Evolutionary conservation across 1,140 invertebrate species (phyloP).

Genomic region (Samia ricini): DNA sequence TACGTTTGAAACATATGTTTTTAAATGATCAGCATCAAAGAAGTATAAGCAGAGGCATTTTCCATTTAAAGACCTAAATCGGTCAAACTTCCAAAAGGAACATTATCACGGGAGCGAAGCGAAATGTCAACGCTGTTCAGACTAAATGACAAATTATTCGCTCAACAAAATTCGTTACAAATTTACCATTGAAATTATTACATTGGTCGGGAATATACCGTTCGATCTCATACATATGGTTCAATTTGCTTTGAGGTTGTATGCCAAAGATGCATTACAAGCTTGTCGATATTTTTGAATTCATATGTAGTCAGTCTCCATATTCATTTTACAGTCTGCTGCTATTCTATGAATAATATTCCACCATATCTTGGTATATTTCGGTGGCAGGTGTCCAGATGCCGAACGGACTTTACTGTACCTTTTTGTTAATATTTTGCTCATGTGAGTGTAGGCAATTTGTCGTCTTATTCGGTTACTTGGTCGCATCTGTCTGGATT

Average conservation of each 20-base stretch:
- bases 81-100: slow-evolving; percentile 19
- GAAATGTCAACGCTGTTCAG: slow-evolving; percentile 55
- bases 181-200: neutral
- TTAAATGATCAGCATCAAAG: neutral
- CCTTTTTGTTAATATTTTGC: neutral
- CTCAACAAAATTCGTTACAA: slow-evolving; percentile 37
- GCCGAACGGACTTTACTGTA: slow-evolving; percentile 29
- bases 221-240: slow-evolving; percentile 11
- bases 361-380: slow-evolving; percentile 58
- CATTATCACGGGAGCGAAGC: slow-evolving; percentile 41
- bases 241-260: slow-evolving; percentile 18
- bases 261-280: slow-evolving; percentile 20
- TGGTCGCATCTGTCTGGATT: slow-evolving; percentile 48
- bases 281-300: slow-evolving; percentile 52
- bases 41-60: slow-evolving; percentile 3
- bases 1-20: neutral
- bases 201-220: neutral
- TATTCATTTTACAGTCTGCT: slow-evolving; percentile 72
- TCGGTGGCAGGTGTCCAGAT: slow-evolving; percentile 69
- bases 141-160: slow-evolving; percentile 67
- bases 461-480: slow-evolving; percentile 47
- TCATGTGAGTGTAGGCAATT: slow-evolving; percentile 27
- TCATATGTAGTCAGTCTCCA: slow-evolving; percentile 64
- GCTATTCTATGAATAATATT: slow-evolving; percentile 75
- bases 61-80: slow-evolving; percentile 18